These are phyloP conservation scores for Sebastes vulpes DNA, from an alignment of 2,797 vertebrate species.

Conservation along the genomic window DNA sequence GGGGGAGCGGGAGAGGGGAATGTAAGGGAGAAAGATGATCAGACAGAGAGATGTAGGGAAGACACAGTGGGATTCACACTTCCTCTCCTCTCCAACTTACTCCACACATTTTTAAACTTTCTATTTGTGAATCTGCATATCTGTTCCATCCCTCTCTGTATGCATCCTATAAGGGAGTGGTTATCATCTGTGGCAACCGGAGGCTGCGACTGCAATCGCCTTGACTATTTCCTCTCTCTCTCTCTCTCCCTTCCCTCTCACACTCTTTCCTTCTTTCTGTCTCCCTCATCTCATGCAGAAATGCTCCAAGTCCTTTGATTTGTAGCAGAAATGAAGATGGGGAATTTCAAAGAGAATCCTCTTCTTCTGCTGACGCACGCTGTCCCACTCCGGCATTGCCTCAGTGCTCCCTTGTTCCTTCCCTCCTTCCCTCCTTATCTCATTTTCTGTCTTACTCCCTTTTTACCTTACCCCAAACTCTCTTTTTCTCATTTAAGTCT, in stretches of 20 bases:
- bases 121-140: constrained; percentile 35
- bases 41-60: constrained; percentile 30
- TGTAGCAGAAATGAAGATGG: constrained; percentile 82
- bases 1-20: background rate
- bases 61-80: constrained; percentile 21
- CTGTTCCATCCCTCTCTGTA: constrained; percentile 34
- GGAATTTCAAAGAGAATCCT: constrained; percentile 85
- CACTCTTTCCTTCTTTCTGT: constrained; percentile 49
- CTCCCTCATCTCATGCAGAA: constrained; percentile 69
- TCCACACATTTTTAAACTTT: constrained; percentile 34
- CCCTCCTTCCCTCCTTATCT: constrained; percentile 42
- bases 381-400: constrained; percentile 78
- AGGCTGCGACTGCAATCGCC: constrained; percentile 36
- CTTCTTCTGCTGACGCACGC: constrained; percentile 80
- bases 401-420: constrained; percentile 58
- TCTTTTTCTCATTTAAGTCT: constrained; percentile 51
- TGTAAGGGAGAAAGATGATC: constrained; percentile 23
- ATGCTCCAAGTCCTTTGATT: constrained; percentile 81
- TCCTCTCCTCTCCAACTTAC: constrained; percentile 5
- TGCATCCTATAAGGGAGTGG: constrained; percentile 40
- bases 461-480: constrained; percentile 56
- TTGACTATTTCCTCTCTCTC: constrained; percentile 20
- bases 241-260: constrained; percentile 31
- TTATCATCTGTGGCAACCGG: constrained; percentile 44
- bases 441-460: constrained; percentile 39